Evolutionary conservation across 2,113 vertebrate species (phyloP).

Genomic region (Xiphophorus couchianus): DNA sequence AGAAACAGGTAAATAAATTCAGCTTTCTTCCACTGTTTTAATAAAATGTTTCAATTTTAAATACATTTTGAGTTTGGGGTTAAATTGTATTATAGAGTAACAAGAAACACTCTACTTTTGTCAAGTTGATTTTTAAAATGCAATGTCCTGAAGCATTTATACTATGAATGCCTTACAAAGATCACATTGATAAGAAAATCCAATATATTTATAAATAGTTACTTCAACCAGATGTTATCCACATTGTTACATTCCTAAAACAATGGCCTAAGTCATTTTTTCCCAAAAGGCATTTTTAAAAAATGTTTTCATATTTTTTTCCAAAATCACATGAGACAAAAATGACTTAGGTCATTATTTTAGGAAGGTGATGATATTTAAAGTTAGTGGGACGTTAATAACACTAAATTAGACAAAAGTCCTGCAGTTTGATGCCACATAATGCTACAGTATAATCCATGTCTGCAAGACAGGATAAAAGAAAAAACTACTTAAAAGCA

Average conservation of each 20-base stretch:
- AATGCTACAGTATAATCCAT: not conserved
- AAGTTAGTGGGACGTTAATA: too few species aligned
- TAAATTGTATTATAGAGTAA: not conserved
- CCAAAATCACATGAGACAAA: too few species aligned
- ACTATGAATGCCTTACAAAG: not conserved
- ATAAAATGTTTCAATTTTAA: not conserved
- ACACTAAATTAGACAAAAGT: not conserved
- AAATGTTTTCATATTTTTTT: too few species aligned
- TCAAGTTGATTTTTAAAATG: not conserved
- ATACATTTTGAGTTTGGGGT: not conserved
- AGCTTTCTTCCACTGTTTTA: not conserved
- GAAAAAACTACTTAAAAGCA: too few species aligned
- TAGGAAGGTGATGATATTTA: too few species aligned
- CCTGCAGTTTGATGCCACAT: not conserved
- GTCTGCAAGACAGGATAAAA: not conserved
- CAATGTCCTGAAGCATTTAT: too few species aligned
- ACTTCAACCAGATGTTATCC: not conserved
- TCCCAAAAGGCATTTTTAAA: too few species aligned
- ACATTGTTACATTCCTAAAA: too few species aligned
- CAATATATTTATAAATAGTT: not conserved
- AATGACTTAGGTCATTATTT: too few species aligned
- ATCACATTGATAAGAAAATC: not conserved
- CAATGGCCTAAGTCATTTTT: too few species aligned
- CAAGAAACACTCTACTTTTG: not conserved
- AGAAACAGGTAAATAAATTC: slow-evolving; percentile 82